Evolutionary conservation across 2,888 invertebrate genomes (phyloP).

Genomic region (Tipula unca): DNA sequence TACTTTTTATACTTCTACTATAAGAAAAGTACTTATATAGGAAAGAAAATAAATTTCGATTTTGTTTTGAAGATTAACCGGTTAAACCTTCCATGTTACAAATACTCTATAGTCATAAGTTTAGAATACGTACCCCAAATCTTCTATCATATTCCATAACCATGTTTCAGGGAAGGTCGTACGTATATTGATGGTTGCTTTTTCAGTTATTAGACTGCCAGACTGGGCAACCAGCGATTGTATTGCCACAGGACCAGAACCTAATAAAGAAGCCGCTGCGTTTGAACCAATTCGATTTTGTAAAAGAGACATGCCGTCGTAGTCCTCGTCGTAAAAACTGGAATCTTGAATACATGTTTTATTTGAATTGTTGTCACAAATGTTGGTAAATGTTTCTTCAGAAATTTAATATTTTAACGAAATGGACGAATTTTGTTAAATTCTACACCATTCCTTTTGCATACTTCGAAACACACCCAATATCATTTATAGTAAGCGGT

Average conservation of each 20-base stretch:
- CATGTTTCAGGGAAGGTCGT: constrained; percentile 59
- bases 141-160: constrained; percentile 51
- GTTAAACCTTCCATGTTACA: no score
- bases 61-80: no score
- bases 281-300: neutral
- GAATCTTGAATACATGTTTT: neutral
- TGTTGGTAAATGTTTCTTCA: no score
- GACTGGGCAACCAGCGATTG: neutral
- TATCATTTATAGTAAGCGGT: no score
- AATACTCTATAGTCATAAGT: no score
- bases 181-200: constrained; percentile 37
- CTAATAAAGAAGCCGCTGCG: neutral
- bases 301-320: neutral
- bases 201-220: neutral
- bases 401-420: no score
- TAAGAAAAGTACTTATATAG: no score
- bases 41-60: no score
- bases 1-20: no score
- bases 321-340: neutral
- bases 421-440: no score
- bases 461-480: neutral
- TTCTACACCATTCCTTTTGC: neutral
- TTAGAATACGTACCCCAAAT: constrained; percentile 18
- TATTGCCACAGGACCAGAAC: neutral
- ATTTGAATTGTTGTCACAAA: no score